Evolutionary conservation across 2,797 vertebrate genomes (phyloP), one percentile per base, ranked within the genome.

Genomic region (Mormyrus proboscirostris): DNA sequence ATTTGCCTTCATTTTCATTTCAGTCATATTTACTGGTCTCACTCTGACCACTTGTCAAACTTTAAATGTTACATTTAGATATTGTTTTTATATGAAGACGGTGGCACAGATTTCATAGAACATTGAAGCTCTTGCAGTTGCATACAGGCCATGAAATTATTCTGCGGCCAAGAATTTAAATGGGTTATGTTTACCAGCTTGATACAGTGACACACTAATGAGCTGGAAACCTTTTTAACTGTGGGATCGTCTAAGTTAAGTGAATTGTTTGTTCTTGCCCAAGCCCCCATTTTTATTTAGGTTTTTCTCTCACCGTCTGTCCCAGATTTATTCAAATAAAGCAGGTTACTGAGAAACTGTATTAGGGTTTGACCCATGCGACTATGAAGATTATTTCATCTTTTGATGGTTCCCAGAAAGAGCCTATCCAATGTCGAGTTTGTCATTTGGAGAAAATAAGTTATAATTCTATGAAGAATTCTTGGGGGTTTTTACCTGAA

Each of bases 231-330:
- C 62, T 73, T 88, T 88, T 57, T 55, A 90, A 73, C 65, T 73
- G 49, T 82, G 65, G 9, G 22, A 57, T 55, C 29, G 38, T 47
- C 89, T 53, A 49, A 62, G 22, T 41, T 55, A 47, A 44, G 55
- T 41, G 88, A 57, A 59, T 41, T 55, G 50, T 69, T 69, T 51
- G 16, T 90, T 91, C 91, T 89, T 89, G 82, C 41, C 90, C 84
- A 22, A 25, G 41, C n/a, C 41, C 16, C 62, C 41, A 14, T 79
- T 73, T 73, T 25, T n/a, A 44, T 53, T 57, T 8, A 44, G 50
- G 10, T 62, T 59, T 57, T 88, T 16, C 14, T 62, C 51, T 55
- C 76, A 38, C 14, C 59, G 9, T 79, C 47, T 33, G 22, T 29
- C 53, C n/a, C 89, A 87, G 86, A 62, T 87, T 41, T 59, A 4